Evolutionary conservation across 2,113 vertebrate genomes (phyloP).

Genomic region (Mormyrus iriodes): DNA sequence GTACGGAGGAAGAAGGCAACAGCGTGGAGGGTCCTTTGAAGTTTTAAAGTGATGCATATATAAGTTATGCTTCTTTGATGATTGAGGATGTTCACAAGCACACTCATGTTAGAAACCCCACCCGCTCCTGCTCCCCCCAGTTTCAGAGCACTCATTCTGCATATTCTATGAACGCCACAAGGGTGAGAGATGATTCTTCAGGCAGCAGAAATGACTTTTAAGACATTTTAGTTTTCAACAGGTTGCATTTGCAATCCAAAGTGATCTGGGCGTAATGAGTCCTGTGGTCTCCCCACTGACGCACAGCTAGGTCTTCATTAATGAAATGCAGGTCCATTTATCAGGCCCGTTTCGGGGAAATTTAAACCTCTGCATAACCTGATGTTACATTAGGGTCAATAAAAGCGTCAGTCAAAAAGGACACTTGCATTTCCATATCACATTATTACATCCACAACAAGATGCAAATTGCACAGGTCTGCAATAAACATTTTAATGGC

Average conservation of each 20-base stretch:
- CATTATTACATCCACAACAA: neutral
- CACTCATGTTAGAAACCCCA: neutral
- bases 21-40: neutral
- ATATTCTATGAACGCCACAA: neutral
- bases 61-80: neutral
- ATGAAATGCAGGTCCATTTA: neutral
- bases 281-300: neutral
- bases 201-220: neutral
- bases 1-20: neutral
- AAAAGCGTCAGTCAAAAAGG: neutral
- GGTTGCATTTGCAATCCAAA: neutral
- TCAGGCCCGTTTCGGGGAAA: neutral
- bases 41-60: neutral
- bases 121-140: neutral
- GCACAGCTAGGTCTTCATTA: neutral
- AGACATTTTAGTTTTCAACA: constrained; percentile 3
- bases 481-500: neutral
- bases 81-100: neutral
- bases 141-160: neutral
- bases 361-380: neutral
- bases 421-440: neutral
- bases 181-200: neutral
- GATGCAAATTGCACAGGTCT: neutral
- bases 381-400: neutral
- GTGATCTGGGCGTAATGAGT: neutral